Percentiles rank a stretch among this genome's conserved stretches.
Evolutionary conservation across 2,113 vertebrate species (phyloP).

Genomic region (Symphodus melops): DNA sequence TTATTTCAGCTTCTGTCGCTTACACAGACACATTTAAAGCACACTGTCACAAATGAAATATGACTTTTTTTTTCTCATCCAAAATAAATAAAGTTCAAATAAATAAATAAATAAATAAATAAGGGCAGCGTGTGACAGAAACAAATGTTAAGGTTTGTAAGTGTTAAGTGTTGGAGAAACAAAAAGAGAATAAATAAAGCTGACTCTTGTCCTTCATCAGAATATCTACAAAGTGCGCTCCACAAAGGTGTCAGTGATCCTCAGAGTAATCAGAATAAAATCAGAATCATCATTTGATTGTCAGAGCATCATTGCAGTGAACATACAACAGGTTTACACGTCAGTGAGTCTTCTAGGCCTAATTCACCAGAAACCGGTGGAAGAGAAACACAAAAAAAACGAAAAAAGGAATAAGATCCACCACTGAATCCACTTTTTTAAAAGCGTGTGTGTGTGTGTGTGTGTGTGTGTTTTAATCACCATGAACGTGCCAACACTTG

Average conservation of each 20-base stretch:
- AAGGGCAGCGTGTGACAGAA: conserved; percentile 37
- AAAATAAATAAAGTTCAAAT: conserved; percentile 85
- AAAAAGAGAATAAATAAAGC: conserved; percentile 76
- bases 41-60: conserved; percentile 87
- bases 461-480: conserved; percentile 67
- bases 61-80: conserved; percentile 41
- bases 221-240: conserved; percentile 90
- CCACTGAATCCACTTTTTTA: conserved; percentile 39
- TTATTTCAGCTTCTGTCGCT: conserved; percentile 92
- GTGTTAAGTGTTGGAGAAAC: conserved; percentile 31
- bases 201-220: conserved; percentile 70
- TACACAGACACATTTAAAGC: conserved; percentile 91
- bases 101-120: conserved; percentile 64
- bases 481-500: conserved; percentile 79
- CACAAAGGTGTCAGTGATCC: conserved; percentile 62
- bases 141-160: conserved; percentile 4
- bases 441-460: conserved; percentile 24
- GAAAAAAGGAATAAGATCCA: conserved; percentile 44
- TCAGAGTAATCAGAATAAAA: conserved; percentile 59
- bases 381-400: conserved; percentile 24
- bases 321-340: conserved; percentile 78
- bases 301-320: conserved; percentile 89
- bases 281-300: conserved; percentile 85
- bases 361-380: conserved; percentile 62
- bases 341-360: conserved; percentile 71